Percentiles rank a stretch among this genome's conserved stretches.
phyloP scores from a whole-genome alignment of 2,888 invertebrate species.

The Criorhina ranunculi region DNA sequence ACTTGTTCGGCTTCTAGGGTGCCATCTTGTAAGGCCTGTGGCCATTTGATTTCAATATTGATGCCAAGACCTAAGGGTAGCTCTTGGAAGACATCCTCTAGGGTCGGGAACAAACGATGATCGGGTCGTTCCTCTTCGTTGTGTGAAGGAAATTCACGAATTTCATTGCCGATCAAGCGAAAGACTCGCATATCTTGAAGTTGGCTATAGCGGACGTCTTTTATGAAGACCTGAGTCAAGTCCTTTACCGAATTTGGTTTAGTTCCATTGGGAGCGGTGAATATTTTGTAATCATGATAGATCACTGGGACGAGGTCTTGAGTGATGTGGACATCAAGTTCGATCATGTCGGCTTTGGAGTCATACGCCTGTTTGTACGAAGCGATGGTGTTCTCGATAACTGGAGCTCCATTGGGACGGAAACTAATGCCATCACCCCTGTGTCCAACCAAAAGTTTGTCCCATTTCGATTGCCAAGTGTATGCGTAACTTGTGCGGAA shows the following conservation, averaged over 20 bases:
- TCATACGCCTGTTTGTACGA: conserved; percentile 95
- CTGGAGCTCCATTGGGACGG: conserved; percentile 88
- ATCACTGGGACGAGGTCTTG: conserved; percentile 97
- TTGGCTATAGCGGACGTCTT: conserved; percentile 95
- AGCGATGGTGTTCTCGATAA: conserved; percentile 95
- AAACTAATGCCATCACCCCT: conserved; percentile 97
- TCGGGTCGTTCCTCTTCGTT: conserved; percentile 92
- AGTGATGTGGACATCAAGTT: conserved; percentile 98
- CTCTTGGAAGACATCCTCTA: conserved; percentile 92
- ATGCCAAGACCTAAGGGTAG: conserved; percentile 96
- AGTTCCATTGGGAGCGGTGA: conserved; percentile 90
- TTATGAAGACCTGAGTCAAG: conserved; percentile 95
- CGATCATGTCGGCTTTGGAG: conserved; percentile 98
- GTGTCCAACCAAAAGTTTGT: conserved; percentile 96
- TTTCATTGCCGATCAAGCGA: conserved; percentile 89
- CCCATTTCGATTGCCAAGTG: conserved; percentile 94
- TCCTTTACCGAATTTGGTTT: conserved; percentile 89
- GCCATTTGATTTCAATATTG: conserved; percentile 99
- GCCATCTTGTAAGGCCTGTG: conserved; percentile 93
- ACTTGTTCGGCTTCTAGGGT: conserved; percentile 92
- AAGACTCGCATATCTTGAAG: conserved; percentile 95
- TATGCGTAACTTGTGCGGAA: conserved; percentile 92
- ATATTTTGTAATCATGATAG: conserved; percentile 95
- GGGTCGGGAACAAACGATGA: conserved; percentile 96
- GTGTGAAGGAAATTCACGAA: conserved; percentile 88